Evolutionary conservation across 2,113 vertebrate species (phyloP).

Genomic region (Sinocyclocheilus anophthalmus): DNA sequence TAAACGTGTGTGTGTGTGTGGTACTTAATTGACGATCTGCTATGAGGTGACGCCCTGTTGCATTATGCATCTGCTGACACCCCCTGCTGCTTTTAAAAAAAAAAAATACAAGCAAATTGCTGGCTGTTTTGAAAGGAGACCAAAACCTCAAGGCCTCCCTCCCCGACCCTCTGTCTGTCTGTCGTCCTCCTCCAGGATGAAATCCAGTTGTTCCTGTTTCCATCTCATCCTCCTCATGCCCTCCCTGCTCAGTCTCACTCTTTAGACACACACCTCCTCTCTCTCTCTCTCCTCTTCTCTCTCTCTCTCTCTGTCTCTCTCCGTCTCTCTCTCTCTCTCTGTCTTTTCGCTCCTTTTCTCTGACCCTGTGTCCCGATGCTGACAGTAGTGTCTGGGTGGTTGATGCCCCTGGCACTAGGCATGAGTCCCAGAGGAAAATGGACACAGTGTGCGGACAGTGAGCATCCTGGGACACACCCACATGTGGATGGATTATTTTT

Average conservation of each 20-base stretch:
- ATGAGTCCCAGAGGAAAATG: conserved; percentile 31
- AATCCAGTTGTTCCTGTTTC: conserved; percentile 47
- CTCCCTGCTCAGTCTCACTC: background rate
- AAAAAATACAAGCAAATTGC: conserved; percentile 2
- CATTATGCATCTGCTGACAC: conserved; percentile 46
- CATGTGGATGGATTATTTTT: conserved; percentile 10
- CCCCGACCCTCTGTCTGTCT: conserved; percentile 7
- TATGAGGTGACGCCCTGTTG: conserved; percentile 8
- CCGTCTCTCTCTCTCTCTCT: background rate
- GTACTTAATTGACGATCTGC: background rate
- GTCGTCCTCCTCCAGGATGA: conserved; percentile 36
- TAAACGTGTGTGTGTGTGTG: background rate
- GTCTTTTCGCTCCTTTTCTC: too few relatives aligned
- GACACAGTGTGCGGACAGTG: background rate
- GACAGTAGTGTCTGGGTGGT: conserved; percentile 25
- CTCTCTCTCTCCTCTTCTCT: background rate
- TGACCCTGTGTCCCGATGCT: conserved; percentile 12
- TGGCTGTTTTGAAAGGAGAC: conserved; percentile 5
- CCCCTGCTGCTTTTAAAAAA: background rate
- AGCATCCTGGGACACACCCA: conserved; percentile 39
- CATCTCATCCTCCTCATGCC: conserved; percentile 10
- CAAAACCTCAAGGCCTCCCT: conserved; percentile 23
- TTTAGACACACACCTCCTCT: too few relatives aligned
- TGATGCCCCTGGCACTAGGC: conserved; percentile 36
- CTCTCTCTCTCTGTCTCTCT: background rate